Evolutionary conservation across 2,888 invertebrate species (phyloP), one percentile per base, ranked within the genome.

Genomic region (Smittia sp.): DNA sequence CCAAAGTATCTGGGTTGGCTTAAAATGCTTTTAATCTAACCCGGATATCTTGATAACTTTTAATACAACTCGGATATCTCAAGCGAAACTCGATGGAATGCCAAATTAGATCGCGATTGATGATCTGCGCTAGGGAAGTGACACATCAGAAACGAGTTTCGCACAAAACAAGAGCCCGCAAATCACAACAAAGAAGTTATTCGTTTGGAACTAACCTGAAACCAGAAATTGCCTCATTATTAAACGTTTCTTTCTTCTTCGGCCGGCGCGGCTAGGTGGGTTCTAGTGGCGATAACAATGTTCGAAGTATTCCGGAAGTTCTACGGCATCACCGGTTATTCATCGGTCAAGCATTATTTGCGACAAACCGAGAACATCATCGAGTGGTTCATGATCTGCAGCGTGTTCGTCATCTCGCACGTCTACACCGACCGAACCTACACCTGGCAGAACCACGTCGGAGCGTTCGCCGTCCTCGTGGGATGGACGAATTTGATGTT

Each of bases 401-500:
- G 92, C 81, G 93, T 93, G 25, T 92, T 93, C 79, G 86, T 91
- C 32, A 92, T 92, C 76, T 92, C 92, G 0, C 92, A 90, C 78
- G 89, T 92, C 74, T 92, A 91, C 79, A 91, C 90, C 4, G 90
- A 91, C 74, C 80, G 86, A 76, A 89, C 89, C 0, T 92, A 92
- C 79, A 88, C 89, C 11, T 93, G 93, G 90, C 93, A 93, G 79
- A 93, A 92, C 79, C 93, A 93, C 79, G 88, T 94, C 22, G 93
- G 93, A 0, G 93, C 93, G 0, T 91, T 93, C 78, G 92, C 93
- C 0, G 92, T 93, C 0, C 85, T 94, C 2, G 88, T 92, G 54
- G 93, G 92, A 3, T 94, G 94, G 94, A 91, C 92, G 3, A 93
- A 94, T 81, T 84, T 93, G n/a, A 93, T 94, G 92, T 84, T 93